Evolutionary conservation across 2,113 vertebrate species (phyloP).

Genomic region (Regulus satrapa): DNA sequence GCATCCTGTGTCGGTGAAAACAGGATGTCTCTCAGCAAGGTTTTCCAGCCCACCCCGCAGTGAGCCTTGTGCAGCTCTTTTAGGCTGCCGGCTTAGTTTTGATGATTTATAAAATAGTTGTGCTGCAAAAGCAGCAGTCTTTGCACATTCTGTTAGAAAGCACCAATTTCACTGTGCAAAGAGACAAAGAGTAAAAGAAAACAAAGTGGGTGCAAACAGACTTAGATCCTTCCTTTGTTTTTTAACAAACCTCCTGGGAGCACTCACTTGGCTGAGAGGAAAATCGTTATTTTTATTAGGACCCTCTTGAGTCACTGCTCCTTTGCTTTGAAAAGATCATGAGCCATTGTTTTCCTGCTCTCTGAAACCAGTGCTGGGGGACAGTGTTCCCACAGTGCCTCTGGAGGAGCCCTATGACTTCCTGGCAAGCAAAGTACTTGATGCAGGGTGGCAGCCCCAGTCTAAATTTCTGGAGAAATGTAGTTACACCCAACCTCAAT

Average conservation of each 20-base stretch:
- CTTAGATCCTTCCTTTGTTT: not conserved
- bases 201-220: not conserved
- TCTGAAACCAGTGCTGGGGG: not conserved
- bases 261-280: not conserved
- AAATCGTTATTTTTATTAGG: not conserved
- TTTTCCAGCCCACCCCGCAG: not conserved
- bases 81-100: not conserved
- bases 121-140: not conserved
- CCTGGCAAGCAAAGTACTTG: not conserved
- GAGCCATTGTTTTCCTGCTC: not conserved
- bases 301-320: not conserved
- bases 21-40: not conserved
- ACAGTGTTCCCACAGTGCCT: not conserved
- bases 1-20: not conserved
- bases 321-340: not conserved
- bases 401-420: not conserved
- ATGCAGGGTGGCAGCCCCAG: not conserved
- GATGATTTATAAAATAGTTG: not conserved
- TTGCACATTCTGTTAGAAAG: not conserved
- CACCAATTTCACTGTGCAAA: not conserved
- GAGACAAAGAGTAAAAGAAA: not conserved
- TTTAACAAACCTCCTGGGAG: not conserved
- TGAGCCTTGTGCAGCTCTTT: not conserved
- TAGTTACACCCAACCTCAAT: not conserved
- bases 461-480: not conserved